Evolutionary conservation across 2,888 invertebrate genomes (phyloP).

Genomic region (Diplolepis rosae): DNA sequence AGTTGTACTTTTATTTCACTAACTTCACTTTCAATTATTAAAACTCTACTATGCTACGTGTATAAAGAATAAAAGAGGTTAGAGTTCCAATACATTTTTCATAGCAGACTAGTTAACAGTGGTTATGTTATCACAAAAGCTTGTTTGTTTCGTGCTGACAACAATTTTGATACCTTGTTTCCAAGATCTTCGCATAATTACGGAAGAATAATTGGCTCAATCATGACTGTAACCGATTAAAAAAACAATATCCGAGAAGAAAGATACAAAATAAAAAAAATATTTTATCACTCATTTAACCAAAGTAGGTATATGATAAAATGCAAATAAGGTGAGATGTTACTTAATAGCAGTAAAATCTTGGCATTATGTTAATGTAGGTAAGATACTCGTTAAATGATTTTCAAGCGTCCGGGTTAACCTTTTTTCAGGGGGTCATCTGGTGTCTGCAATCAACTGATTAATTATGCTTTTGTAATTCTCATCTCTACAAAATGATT

Average conservation of each 20-base stretch:
- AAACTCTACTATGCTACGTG: not conserved
- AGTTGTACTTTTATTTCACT: not conserved
- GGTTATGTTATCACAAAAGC: not conserved
- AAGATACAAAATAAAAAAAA: not conserved
- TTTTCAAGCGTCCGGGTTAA: slow-evolving; percentile 34
- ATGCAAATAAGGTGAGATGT: not conserved
- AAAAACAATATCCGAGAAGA: not conserved
- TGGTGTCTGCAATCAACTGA: slow-evolving; percentile 56
- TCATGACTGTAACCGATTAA: not conserved
- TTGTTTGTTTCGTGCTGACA: not conserved
- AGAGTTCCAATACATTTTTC: not conserved
- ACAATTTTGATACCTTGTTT: not conserved
- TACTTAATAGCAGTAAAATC: not conserved
- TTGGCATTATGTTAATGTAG: not conserved
- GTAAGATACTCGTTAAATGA: not conserved
- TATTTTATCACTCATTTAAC: not conserved
- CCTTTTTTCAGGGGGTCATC: slow-evolving; percentile 58
- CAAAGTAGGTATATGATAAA: not conserved
- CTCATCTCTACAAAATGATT: slow-evolving; percentile 43
- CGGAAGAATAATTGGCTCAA: not conserved
- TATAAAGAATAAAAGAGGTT: not conserved
- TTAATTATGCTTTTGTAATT: slow-evolving; percentile 51
- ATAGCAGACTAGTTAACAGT: not conserved
- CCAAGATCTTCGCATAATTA: not conserved
- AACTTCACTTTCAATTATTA: not conserved